phyloP scores from a whole-genome alignment of 2,888 invertebrate species.

The Tineola bisselliella region DNA sequence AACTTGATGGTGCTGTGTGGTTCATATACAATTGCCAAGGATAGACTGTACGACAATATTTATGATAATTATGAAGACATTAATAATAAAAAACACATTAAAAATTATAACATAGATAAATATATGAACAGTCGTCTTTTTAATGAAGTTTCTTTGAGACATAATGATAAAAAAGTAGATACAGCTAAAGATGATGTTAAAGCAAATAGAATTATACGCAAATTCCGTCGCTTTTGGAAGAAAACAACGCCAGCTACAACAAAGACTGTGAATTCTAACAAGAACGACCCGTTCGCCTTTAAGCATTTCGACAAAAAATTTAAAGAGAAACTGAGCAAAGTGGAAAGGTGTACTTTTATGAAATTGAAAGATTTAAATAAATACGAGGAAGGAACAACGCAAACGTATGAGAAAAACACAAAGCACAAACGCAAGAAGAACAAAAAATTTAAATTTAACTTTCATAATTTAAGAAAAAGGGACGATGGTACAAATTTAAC shows the following conservation, averaged over 20 bases:
- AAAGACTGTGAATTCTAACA: background rate
- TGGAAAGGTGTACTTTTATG: background rate
- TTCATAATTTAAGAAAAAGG: background rate
- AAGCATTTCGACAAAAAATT: background rate
- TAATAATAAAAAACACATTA: background rate
- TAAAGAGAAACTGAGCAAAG: background rate
- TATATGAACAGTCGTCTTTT: background rate
- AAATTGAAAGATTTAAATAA: background rate
- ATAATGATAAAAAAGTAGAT: background rate
- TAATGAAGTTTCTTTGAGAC: background rate
- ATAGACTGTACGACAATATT: conserved; percentile 19
- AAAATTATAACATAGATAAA: background rate
- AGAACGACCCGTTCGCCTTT: background rate
- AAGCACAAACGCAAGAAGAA: background rate
- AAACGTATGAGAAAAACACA: background rate
- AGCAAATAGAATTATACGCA: background rate
- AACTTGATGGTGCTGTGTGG: conserved; percentile 43
- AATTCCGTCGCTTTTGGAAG: background rate
- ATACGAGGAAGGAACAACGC: background rate
- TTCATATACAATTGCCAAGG: conserved; percentile 47
- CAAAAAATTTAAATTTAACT: background rate
- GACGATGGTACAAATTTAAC: background rate
- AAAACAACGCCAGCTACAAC: background rate
- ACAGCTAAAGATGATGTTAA: background rate
- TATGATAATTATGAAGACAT: background rate